Base-by-base conservation (phyloP, 2,797 vertebrate species). In the Enteromius viviparus region DNA sequence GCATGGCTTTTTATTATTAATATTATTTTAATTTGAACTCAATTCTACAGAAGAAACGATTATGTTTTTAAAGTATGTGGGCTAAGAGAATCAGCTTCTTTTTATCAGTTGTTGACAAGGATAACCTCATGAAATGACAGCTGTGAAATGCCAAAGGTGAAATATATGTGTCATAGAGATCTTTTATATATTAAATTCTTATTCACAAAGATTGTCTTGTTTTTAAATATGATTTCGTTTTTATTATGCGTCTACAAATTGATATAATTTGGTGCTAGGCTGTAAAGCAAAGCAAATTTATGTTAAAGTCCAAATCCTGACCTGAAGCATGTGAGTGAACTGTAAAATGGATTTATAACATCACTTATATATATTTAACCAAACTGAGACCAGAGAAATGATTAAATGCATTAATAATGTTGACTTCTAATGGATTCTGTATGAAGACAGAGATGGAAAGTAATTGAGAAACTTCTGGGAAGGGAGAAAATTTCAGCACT, bases 351-450 rank as follows among this genome's bases (percentile, higher is more conserved):
- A 62, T 62, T 45, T 45, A 76, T 76, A 29, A 62, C 15, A 60
- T 26, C 55, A 62, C 21, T 76, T 76, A 7, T 34, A 76, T 76
- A 26, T 76, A 29, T 60, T 76, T 76, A 5, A 0, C 74, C 8
- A 60, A 76, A 45, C 2, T 45, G 37, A 62, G 15, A 45, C 55
- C n/a, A 45, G 55, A 62, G 40, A 29, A 76, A 76, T 42, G 0
- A 42, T 34, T 62, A 40, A 75, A 58, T 37, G 72, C 49, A 75
- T 75, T 58, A 58, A 75, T 75, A 75, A 58, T 58, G 71, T 23
- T 75, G 32, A 58, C 6, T 55, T 69, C 78, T 19, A 23, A 55
- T 40, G 14, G 15, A 42, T 40, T 51, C 21, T 80, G 37, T 40
- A 29, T 45, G 45, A 68, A 29, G 78, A 70, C 78, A 37, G 47